Evolutionary conservation across 1,140 invertebrate genomes (phyloP), one percentile per base, ranked within the genome.

Genomic region (Meteorus sp.): DNA sequence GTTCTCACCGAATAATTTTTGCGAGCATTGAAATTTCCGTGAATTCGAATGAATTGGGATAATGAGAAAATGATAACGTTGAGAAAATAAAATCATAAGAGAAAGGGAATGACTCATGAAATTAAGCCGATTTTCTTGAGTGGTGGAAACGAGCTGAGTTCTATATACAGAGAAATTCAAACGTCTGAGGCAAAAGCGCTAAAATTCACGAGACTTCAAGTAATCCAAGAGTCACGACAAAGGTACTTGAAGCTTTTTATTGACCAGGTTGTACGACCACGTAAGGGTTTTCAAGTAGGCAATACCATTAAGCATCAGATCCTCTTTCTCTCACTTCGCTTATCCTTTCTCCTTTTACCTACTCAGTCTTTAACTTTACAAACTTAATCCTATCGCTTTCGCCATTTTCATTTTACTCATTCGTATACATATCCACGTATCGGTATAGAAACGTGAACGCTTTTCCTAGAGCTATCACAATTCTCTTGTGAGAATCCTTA

Each of bases 291-390:
- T 61, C 33, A 66, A 71, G 62, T 51, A 63, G 61, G 71, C 66
- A 72, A 75, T 75, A 73, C 66, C 67, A 75, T 75, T 74, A 73
- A 71, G 60, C 59, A 57, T 47, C 54, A 31, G 56, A 64, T 59
- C 3, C 20, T 19, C 19, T 44, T 68, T 73, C 73, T 67, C 74
- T 72, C 53, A 65, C 68, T 68, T 73, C 71, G 67, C 73, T 70
- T 65, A 72, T 73, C 55, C 58, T 63, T 62, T 68, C 54, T 52
- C 62, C 63, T 56, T 27, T 47, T 7, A 15, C 2, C 19, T 23
- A 20, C 15, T 8, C 17, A 7, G 8, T 41, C 15, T 41, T 67
- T 68, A 74, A 74, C 68, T 75, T 72, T 56, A 65, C 68, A 69
- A 74, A 72, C 68, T 74, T 70, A 66, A 72, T 73, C 55, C 58